Percentiles rank a stretch among this genome's conserved stretches.
Conservation (phyloP, 2,113 vertebrate genomes). For the Microtus richardsoni region DNA sequence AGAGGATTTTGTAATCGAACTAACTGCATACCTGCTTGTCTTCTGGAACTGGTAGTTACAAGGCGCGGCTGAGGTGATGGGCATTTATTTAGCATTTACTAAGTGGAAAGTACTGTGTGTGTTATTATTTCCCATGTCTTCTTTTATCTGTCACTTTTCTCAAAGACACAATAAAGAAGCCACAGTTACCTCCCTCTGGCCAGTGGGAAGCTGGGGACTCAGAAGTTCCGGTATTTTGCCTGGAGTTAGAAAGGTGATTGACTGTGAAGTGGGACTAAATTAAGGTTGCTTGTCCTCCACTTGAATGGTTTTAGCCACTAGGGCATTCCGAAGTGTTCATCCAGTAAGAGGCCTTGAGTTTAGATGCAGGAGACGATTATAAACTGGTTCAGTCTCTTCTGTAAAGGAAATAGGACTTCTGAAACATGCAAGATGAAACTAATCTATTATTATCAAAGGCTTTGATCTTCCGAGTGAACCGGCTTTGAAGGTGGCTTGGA, state of each 20-base stretch:
- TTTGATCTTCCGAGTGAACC: background rate
- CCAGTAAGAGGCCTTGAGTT: background rate
- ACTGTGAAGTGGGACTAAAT: background rate
- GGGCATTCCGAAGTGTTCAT: background rate
- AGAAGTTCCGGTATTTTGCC: background rate
- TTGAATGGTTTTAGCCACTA: background rate
- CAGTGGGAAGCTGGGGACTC: background rate
- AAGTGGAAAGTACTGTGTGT: background rate
- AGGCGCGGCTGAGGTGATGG: rapidly evolving
- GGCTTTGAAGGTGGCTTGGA: constrained; percentile 1
- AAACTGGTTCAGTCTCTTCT: background rate
- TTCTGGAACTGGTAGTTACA: background rate
- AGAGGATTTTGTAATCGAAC: constrained; percentile 28
- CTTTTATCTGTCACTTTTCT: background rate
- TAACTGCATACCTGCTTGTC: background rate
- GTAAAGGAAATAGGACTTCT: constrained; percentile 6
- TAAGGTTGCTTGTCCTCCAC: background rate
- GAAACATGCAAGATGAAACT: background rate
- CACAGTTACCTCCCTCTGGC: background rate
- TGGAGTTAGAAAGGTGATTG: background rate
- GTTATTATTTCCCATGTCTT: background rate
- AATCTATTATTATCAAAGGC: background rate
- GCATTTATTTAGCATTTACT: background rate
- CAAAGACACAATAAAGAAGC: background rate
- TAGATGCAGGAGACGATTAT: background rate